These are phyloP conservation scores for Trinorchestia longiramus DNA, from an alignment of 1,140 invertebrate species.

Conservation along the genomic window DNA sequence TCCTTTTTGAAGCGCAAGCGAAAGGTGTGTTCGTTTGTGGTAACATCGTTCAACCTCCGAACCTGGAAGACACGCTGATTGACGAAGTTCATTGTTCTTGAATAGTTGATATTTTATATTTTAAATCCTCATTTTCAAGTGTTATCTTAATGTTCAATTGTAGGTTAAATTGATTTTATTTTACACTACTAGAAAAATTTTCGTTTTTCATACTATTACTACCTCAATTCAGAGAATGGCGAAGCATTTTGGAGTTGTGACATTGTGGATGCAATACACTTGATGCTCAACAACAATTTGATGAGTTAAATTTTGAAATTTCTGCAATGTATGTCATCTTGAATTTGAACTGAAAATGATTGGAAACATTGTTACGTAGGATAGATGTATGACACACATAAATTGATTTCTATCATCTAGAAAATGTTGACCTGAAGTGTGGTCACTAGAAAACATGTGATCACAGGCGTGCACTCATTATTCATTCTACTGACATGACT, in stretches of 20 bases:
- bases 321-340: not conserved
- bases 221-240: not conserved
- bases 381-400: too few relatives aligned
- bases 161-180: not conserved
- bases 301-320: not conserved
- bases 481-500: too few relatives aligned
- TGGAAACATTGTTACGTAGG: too few relatives aligned
- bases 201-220: not conserved
- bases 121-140: too few relatives aligned
- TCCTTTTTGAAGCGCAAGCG: not conserved
- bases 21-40: not conserved
- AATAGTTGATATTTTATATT: too few relatives aligned
- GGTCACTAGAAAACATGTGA: too few relatives aligned
- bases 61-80: not conserved
- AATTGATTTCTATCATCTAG: too few relatives aligned
- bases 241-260: not conserved
- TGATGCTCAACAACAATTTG: not conserved
- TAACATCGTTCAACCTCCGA: not conserved
- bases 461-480: too few relatives aligned
- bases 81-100: too few relatives aligned
- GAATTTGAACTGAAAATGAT: too few relatives aligned
- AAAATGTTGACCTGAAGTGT: too few relatives aligned
- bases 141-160: too few relatives aligned
- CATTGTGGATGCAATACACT: not conserved
- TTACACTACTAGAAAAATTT: not conserved